These are phyloP conservation scores for Arenicola marina DNA, from an alignment of 2,888 invertebrate species.

Conservation along the genomic window DNA sequence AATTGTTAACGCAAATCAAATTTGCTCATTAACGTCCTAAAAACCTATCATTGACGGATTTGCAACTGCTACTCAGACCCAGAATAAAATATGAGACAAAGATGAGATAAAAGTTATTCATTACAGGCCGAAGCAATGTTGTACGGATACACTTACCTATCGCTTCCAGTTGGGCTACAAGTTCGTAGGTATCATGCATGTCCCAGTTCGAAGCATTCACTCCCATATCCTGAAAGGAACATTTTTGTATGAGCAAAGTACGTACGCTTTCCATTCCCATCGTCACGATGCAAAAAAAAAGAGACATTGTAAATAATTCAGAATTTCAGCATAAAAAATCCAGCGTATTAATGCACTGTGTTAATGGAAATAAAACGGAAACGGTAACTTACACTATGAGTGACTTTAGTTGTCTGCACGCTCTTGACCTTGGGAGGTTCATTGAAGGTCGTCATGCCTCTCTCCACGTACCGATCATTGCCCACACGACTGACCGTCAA, in stretches of 20 bases:
- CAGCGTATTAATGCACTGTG: too few relatives aligned
- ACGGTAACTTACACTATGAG: slow-evolving; percentile 30
- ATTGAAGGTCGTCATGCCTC: slow-evolving; percentile 61
- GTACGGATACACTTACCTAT: slow-evolving; percentile 10
- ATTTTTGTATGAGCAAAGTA: slow-evolving; percentile 1
- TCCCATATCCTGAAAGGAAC: slow-evolving; percentile 47
- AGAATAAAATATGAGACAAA: not conserved
- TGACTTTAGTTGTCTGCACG: slow-evolving; percentile 47
- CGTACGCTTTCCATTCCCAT: too few relatives aligned
- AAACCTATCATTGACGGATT: too few relatives aligned
- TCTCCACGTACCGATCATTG: slow-evolving; percentile 58
- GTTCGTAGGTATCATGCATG: slow-evolving; percentile 58
- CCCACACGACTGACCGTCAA: slow-evolving; percentile 44
- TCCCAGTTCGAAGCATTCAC: slow-evolving; percentile 57
- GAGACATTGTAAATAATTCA: too few relatives aligned
- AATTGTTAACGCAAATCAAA: too few relatives aligned
- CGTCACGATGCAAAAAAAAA: too few relatives aligned
- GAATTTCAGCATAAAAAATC: too few relatives aligned
- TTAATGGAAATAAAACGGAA: too few relatives aligned
- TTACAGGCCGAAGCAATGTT: not conserved
- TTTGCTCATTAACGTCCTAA: too few relatives aligned
- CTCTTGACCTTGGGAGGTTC: slow-evolving; percentile 56
- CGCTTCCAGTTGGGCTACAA: slow-evolving; percentile 32
- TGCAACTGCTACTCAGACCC: too few relatives aligned
- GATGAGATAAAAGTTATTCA: not conserved